Conservation (phyloP, 2,888 invertebrate species). For the Saturnia pavonia region DNA sequence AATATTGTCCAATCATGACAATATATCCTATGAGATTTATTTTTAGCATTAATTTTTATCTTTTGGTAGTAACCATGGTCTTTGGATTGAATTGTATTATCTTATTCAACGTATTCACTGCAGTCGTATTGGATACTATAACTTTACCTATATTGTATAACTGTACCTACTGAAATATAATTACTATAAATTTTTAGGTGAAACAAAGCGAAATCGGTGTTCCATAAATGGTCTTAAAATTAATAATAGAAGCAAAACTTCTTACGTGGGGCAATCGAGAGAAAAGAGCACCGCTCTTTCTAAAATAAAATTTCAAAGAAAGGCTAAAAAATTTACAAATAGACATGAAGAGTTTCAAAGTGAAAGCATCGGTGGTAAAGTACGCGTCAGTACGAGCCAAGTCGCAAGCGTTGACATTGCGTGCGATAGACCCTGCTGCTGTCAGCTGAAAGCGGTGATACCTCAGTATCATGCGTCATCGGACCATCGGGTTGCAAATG, state of each 20-base stretch:
- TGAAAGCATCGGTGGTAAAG: conserved; percentile 25
- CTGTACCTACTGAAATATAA: not conserved
- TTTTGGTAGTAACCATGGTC: not conserved
- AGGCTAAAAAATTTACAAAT: not conserved
- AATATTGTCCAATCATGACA: too few species aligned
- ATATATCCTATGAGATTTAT: not conserved
- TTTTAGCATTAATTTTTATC: not conserved
- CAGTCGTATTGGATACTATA: too few species aligned
- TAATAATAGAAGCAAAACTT: conserved; percentile 22
- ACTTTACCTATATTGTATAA: too few species aligned
- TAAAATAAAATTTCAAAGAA: not conserved
- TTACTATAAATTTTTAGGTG: conserved; percentile 7
- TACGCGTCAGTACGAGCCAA: conserved; percentile 23
- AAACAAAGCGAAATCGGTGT: not conserved
- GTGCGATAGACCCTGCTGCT: conserved; percentile 53
- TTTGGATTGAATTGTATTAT: too few species aligned
- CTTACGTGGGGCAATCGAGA: not conserved
- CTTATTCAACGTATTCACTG: too few species aligned
- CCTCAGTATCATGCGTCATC: conserved; percentile 18
- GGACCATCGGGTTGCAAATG: conserved; percentile 28
- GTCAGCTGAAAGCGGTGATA: conserved; percentile 26
- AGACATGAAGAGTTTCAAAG: conserved; percentile 21
- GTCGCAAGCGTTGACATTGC: conserved; percentile 48
- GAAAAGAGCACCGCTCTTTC: not conserved
- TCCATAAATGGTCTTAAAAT: conserved; percentile 25